Evolutionary conservation across 2,797 vertebrate species (phyloP), one percentile per base, ranked within the genome.

Genomic region (Tokudaia tokunoshimensis): DNA sequence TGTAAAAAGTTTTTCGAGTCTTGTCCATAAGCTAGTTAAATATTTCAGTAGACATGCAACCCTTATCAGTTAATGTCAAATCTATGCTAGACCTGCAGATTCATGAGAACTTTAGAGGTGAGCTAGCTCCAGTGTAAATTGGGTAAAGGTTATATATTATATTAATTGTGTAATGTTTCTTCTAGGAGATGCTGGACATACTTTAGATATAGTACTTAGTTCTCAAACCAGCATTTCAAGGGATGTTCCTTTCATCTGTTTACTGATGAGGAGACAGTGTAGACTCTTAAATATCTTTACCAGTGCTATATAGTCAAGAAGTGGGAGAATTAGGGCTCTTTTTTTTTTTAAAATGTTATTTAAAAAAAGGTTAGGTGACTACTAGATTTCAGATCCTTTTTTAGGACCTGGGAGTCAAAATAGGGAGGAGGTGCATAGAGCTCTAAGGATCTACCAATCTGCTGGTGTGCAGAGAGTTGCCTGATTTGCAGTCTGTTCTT

Each of bases 41-140:
- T 61, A 84, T 65, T 41, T 84, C 63, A 65, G 5, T 37, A 72
- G 22, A 52, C n/a, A 63, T 3, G 29, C 91, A 82, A 87, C 22
- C 59, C 1, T 91, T 74, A 84, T 80, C 50, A 52, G 7, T 91
- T 95, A 82, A 95, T 41, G 50, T 89, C n/a, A 90, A 55, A 50
- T 52, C 34, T 95, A 1, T 85, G 47, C 61, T 93, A 86, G 52
- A 24, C n/a, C 6, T 6, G 3, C 82, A 79, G n/a, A 65, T 67
- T 95, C 17, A 57, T 76, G 89, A 83, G 34, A 47, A 37, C n/a
- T 91, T 93, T 94, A 91, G 59, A 76, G 79, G 22, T 91, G 4
- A 26, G 29, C 65, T 63, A 86, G 24, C 31, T 91, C 50, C 41
- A 44, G 0, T 72, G 78, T 93, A 86, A 94, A 19, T 44, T 87